Conservation (phyloP, 2,888 invertebrate genomes). For the Erebia palarica region DNA sequence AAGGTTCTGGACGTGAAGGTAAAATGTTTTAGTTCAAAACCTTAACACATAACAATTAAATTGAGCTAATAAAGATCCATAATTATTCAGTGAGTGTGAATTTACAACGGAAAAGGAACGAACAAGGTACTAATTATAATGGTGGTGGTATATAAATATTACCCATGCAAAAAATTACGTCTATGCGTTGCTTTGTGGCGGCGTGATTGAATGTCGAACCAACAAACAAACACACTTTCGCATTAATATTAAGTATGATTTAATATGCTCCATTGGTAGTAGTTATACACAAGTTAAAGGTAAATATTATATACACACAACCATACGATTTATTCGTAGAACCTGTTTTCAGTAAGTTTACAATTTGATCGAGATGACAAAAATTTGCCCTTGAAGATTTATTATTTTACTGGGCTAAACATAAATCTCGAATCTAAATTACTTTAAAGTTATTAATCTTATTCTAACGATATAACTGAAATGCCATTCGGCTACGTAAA, state of each 20-base stretch:
- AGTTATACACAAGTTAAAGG: no score
- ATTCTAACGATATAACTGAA: conserved; percentile 17
- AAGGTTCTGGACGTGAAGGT: neutral
- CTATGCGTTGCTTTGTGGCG: no score
- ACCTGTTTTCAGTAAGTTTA: no score
- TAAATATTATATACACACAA: no score
- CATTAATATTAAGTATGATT: no score
- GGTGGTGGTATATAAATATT: no score
- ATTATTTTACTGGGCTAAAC: neutral
- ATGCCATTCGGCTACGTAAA: conserved; percentile 22
- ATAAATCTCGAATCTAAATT: conserved; percentile 10
- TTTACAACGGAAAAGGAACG: neutral
- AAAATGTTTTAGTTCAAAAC: neutral
- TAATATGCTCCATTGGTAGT: no score
- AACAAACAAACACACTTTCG: neutral
- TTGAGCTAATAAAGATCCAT: conserved; percentile 1
- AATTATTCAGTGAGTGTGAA: neutral
- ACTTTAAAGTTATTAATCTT: conserved; percentile 17
- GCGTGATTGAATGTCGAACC: no score
- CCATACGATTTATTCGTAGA: no score
- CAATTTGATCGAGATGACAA: neutral
- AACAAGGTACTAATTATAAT: no score
- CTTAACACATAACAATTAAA: neutral
- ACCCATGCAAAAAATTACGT: no score
- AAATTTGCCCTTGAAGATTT: neutral